Percentiles rank a stretch among this genome's conserved stretches.
Conservation (phyloP, 92 coral and sea anemone genomes). For the Parazoanthus swiftii region DNA sequence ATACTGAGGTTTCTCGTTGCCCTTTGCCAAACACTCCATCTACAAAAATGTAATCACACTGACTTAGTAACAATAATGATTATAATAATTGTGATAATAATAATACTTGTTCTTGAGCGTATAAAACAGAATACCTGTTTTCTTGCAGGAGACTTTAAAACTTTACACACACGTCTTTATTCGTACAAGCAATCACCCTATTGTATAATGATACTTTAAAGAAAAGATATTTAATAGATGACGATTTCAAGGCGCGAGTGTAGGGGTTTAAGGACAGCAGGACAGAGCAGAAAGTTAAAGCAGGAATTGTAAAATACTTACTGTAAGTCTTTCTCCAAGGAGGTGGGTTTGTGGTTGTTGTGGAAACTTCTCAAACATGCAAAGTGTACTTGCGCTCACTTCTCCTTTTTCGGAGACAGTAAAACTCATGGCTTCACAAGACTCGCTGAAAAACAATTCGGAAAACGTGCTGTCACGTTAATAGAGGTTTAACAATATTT, state of each 20-base stretch:
- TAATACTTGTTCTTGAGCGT: background rate
- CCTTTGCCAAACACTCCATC: conserved; percentile 83
- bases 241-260: no score
- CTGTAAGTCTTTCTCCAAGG: conserved; percentile 22
- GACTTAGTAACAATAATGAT: background rate
- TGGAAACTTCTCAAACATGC: conserved; percentile 55
- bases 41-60: conserved; percentile 7
- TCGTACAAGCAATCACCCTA: no score
- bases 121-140: no score
- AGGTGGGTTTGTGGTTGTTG: background rate
- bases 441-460: conserved; percentile 44
- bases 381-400: conserved; percentile 75
- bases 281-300: background rate
- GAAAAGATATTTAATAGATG: no score
- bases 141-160: background rate
- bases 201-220: no score
- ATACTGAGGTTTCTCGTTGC: conserved; percentile 82
- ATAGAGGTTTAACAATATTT: background rate
- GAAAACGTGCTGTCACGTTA: background rate
- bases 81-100: no score
- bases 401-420: conserved; percentile 62
- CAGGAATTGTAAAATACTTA: background rate
- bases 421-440: conserved; percentile 92
- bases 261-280: background rate
- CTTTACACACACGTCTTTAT: no score